Base-by-base conservation (phyloP, 2,888 invertebrate species). In the Hanleya hanleyi region DNA sequence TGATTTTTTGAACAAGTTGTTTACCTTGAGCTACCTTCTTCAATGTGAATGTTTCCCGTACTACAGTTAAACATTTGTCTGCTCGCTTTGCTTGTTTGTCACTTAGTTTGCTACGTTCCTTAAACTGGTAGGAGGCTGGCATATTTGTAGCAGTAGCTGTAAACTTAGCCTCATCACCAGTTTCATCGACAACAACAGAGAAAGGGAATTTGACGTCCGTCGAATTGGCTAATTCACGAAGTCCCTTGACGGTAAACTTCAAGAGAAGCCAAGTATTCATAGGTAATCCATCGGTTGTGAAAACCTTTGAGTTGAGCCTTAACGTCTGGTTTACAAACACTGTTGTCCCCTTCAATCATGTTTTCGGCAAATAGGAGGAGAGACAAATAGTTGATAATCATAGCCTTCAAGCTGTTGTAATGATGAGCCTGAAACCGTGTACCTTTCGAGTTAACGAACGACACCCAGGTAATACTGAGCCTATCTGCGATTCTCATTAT, bases 301-400 rank as follows among this genome's bases (percentile, higher is more conserved):
- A 15, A 57, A 22, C 57, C 57, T 57, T 57, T 57, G 9, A 57
- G 57, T 57, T 57, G 57, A 26, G 15, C 57, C 29, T 57, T 57
- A 29, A 57, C 22, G 9, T 57, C 57, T 57, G 57, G 57, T 22
- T 57, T 57, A 26, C 26, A 57, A n/a, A n/a, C 22, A 7, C 22
- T 57, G 12, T 57, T 57, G 12, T 57, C 26, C 9, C 22, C n/a
- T 29, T 57, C 12, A 26, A 57, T 57, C 57, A 57, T 57, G 57
- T 57, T 57, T 57, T 57, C 57, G 26, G 57, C 26, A 26, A 57
- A 57, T 26, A 57, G 12, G 12, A 57, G 7, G 7, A 57, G 29
- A 15, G 57, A 7, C 12, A 57, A 22, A 29, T 12, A 57, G 57
- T 57, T 57, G n/a, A 29, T 22, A 26, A 57, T 57, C 57, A 57